These are phyloP conservation scores for Drosophila nigricruria DNA, from an alignment of 2,888 invertebrate species.

Conservation along the genomic window DNA sequence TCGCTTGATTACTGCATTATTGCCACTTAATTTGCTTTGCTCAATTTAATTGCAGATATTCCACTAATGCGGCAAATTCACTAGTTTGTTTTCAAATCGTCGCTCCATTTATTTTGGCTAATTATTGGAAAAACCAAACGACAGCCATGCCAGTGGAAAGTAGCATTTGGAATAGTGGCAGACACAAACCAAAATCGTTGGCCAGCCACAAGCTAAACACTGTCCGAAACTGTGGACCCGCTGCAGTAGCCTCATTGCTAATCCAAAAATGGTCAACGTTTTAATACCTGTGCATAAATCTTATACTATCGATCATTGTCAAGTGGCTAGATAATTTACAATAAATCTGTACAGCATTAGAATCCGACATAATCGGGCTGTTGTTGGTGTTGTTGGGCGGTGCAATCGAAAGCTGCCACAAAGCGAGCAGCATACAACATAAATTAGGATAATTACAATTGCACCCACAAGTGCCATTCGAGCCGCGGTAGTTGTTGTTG, in stretches of 20 bases:
- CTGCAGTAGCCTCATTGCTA: conserved; percentile 13
- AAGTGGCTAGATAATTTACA: conserved; percentile 70
- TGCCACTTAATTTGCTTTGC: not conserved
- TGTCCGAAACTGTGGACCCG: conserved; percentile 14
- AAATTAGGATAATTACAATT: conserved; percentile 82
- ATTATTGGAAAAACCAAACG: conserved; percentile 60
- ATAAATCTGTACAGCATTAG: conserved; percentile 74
- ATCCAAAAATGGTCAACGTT: conserved; percentile 37
- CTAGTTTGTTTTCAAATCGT: conserved; percentile 35
- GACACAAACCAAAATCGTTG: conserved; percentile 27
- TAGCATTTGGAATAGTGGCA: conserved; percentile 35
- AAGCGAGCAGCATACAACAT: conserved; percentile 61
- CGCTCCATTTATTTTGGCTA: conserved; percentile 66
- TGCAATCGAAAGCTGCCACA: conserved; percentile 29
- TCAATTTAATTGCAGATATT: conserved; percentile 27
- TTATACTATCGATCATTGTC: conserved; percentile 77
- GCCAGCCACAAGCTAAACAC: conserved; percentile 26
- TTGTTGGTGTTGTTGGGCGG: conserved; percentile 27
- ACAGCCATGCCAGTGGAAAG: conserved; percentile 39
- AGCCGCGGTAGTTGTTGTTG: conserved; percentile 25
- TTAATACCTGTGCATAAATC: conserved; percentile 67
- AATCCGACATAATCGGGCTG: conserved; percentile 37
- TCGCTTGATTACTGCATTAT: conserved; percentile 1
- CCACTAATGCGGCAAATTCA: conserved; percentile 54
- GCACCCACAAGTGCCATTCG: conserved; percentile 81